Evolutionary conservation across 1,140 invertebrate species (phyloP).

Genomic region (Ganaspis sp.): DNA sequence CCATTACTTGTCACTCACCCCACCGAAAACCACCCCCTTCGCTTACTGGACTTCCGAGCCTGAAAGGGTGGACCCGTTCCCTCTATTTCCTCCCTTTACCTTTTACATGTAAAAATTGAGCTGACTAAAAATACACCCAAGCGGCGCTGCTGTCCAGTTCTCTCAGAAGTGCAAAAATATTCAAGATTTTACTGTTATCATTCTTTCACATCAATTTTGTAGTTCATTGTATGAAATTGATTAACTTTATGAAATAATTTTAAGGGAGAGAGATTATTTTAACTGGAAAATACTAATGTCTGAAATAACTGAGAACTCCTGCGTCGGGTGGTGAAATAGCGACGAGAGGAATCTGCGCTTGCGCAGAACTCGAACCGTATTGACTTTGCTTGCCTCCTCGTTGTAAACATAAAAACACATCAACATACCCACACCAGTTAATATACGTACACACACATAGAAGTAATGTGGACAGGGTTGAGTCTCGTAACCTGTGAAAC

Average conservation of each 20-base stretch:
- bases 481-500: conserved; percentile 28
- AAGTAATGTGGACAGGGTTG: conserved; percentile 15
- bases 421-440: not conserved
- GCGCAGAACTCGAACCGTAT: conserved; percentile 66
- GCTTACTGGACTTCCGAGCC: not conserved
- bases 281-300: not conserved
- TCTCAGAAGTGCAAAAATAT: not conserved
- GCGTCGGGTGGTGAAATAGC: conserved; percentile 50
- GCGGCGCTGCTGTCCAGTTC: not conserved
- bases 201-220: too few species aligned
- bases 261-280: not conserved
- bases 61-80: conserved; percentile 1
- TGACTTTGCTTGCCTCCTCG: conserved; percentile 65
- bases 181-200: too few species aligned
- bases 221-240: not conserved
- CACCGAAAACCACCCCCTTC: conserved; percentile 40
- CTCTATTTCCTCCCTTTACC: not conserved
- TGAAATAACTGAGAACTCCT: conserved; percentile 53
- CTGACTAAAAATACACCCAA: not conserved
- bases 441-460: conserved; percentile 27
- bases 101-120: not conserved
- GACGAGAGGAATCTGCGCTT: conserved; percentile 65
- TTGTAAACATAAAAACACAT: conserved; percentile 43
- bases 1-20: conserved; percentile 69
- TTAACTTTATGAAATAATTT: not conserved